Percentiles rank a stretch among this genome's conserved stretches.
phyloP scores from a whole-genome alignment of 2,888 invertebrate genomes.

The Stenichneumon culpator region DNA sequence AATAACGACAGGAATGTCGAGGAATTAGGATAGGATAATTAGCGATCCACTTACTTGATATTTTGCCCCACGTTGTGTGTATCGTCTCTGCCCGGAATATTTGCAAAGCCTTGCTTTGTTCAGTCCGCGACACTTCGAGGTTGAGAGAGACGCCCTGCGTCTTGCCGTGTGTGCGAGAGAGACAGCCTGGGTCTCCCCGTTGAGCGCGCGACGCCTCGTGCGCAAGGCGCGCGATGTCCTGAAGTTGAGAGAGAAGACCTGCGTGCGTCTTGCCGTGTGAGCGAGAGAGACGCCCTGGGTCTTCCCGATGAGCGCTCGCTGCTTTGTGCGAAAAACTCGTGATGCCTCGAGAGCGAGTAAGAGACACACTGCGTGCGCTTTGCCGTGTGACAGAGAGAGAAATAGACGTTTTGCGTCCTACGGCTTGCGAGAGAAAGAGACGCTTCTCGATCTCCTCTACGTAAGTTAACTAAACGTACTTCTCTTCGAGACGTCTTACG shows the following conservation, averaged over 20 bases:
- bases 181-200: constrained; percentile 10
- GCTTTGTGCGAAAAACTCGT: no score
- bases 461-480: constrained; percentile 47
- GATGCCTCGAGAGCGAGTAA: no score
- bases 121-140: neutral
- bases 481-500: constrained; percentile 22
- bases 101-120: neutral
- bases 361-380: constrained; percentile 17
- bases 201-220: neutral
- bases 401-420: constrained; percentile 37
- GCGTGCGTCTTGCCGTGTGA: neutral
- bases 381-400: constrained; percentile 29
- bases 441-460: constrained; percentile 39
- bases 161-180: constrained; percentile 5
- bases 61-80: constrained; percentile 26
- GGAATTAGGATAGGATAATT: constrained; percentile 17
- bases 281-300: constrained; percentile 40
- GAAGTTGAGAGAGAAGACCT: no score
- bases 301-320: no score
- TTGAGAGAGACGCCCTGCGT: constrained; percentile 18
- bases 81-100: neutral
- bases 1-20: constrained; percentile 7
- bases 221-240: no score
- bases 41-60: constrained; percentile 40
- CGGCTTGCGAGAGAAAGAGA: constrained; percentile 42